A percentile compares a stretch with the other conserved stretches of the same genome.
Conservation (phyloP, 2,113 vertebrate genomes). For the Aspidoscelis tigris region DNA sequence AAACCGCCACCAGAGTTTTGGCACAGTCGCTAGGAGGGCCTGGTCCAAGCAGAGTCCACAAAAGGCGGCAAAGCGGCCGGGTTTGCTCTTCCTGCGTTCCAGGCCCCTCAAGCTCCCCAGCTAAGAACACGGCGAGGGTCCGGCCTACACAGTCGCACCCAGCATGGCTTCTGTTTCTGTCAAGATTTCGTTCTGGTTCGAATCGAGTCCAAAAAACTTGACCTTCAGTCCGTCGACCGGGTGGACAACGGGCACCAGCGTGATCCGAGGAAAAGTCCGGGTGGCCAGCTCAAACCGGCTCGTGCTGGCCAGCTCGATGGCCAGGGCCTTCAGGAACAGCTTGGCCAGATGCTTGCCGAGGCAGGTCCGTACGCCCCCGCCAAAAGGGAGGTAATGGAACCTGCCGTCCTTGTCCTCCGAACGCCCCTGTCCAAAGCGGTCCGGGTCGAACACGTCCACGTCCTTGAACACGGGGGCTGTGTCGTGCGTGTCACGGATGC, state of each 20-base stretch:
- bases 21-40: constrained; percentile 43
- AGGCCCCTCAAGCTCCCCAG: constrained; percentile 31
- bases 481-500: constrained; percentile 97
- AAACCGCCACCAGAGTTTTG: constrained; percentile 30
- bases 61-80: background rate
- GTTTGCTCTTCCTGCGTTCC: constrained; percentile 30
- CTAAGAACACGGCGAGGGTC: background rate
- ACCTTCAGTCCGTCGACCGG: constrained; percentile 92
- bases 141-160: constrained; percentile 86
- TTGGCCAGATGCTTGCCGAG: constrained; percentile 96
- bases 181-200: constrained; percentile 98
- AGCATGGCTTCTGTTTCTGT: constrained; percentile 91
- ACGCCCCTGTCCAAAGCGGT: constrained; percentile 92
- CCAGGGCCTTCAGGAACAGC: constrained; percentile 92
- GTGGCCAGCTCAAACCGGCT: constrained; percentile 95
- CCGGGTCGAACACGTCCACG: constrained; percentile 89
- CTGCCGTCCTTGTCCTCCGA: constrained; percentile 93
- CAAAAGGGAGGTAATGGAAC: constrained; percentile 97
- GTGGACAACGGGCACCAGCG: constrained; percentile 93
- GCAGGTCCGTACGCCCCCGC: constrained; percentile 92
- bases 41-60: background rate
- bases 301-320: constrained; percentile 92
- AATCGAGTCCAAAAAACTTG: constrained; percentile 96
- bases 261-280: constrained; percentile 89
- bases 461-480: constrained; percentile 94